A percentile compares a stretch with the other conserved stretches of the same genome.
phyloP scores from a whole-genome alignment of 92 coral and sea anemone species.

The Actinernus sp. region DNA sequence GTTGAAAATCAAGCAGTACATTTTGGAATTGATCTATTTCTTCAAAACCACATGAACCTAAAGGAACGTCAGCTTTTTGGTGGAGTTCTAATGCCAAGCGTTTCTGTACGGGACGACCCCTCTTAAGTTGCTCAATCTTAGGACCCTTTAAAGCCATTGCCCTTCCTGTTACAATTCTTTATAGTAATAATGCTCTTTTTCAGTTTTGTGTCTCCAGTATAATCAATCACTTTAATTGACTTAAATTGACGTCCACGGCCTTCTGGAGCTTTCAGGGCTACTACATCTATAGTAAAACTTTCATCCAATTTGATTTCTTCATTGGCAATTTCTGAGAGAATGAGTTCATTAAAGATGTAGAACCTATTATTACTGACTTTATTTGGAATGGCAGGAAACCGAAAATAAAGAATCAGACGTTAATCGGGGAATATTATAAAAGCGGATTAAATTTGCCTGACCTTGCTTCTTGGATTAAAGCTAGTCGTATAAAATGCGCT shows the following conservation, averaged over 20 bases:
- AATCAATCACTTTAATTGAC: neutral
- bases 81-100: constrained; percentile 16
- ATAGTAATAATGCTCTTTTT: constrained; percentile 25
- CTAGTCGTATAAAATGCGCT: too few relatives aligned
- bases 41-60: constrained; percentile 10
- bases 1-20: constrained; percentile 9
- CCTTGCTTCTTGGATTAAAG: too few relatives aligned
- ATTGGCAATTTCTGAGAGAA: constrained; percentile 11
- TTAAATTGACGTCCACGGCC: constrained; percentile 11
- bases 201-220: neutral
- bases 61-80: constrained; percentile 5
- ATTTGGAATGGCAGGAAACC: too few relatives aligned
- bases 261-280: constrained; percentile 5
- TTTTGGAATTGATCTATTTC: constrained; percentile 12
- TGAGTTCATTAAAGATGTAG: too few relatives aligned
- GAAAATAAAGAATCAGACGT: too few relatives aligned
- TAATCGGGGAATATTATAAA: too few relatives aligned
- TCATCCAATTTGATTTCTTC: constrained; percentile 11
- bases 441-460: too few relatives aligned
- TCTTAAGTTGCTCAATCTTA: neutral
- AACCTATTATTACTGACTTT: too few relatives aligned
- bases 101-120: constrained; percentile 17
- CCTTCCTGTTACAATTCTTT: constrained; percentile 24
- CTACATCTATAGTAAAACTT: too few relatives aligned
- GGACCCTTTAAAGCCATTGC: constrained; percentile 16